Conservation (phyloP, 2,888 invertebrate species). For the Empis stercorea region DNA sequence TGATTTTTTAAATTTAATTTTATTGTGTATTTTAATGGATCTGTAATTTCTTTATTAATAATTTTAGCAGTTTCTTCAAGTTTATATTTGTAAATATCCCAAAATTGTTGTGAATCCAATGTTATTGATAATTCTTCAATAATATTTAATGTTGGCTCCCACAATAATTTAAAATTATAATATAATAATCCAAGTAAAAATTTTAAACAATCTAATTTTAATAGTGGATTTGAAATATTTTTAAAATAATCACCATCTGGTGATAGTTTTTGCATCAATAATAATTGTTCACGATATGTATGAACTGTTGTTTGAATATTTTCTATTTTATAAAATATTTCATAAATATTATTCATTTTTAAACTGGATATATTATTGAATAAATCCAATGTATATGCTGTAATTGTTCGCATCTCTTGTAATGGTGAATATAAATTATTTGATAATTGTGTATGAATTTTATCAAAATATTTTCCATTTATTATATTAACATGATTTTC, state of each 20-base stretch:
- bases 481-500: slow-evolving; percentile 31
- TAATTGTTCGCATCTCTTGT: slow-evolving; percentile 54
- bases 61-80: slow-evolving; percentile 42
- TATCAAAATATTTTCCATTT: slow-evolving; percentile 34
- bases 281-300: slow-evolving; percentile 66
- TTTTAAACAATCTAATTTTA: slow-evolving; percentile 52
- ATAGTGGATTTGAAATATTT: slow-evolving; percentile 40
- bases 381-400: slow-evolving; percentile 58
- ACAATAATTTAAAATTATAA: slow-evolving; percentile 76
- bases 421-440: slow-evolving; percentile 54
- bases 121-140: slow-evolving; percentile 59
- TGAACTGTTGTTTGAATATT: slow-evolving; percentile 56
- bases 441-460: slow-evolving; percentile 43
- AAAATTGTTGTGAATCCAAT: slow-evolving; percentile 50
- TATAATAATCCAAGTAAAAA: slow-evolving; percentile 73
- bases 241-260: slow-evolving; percentile 47
- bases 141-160: slow-evolving; percentile 70
- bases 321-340: slow-evolving; percentile 58
- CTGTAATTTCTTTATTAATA: slow-evolving; percentile 34
- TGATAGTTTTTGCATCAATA: slow-evolving; percentile 58
- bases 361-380: slow-evolving; percentile 38
- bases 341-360: slow-evolving; percentile 40
- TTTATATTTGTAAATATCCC: slow-evolving; percentile 53
- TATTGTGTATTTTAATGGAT: not conserved
- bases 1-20: not conserved